A percentile compares a stretch with the other conserved stretches of the same genome.
Evolutionary conservation across 2,797 vertebrate genomes (phyloP).

Genomic region (Myotis planiceps): DNA sequence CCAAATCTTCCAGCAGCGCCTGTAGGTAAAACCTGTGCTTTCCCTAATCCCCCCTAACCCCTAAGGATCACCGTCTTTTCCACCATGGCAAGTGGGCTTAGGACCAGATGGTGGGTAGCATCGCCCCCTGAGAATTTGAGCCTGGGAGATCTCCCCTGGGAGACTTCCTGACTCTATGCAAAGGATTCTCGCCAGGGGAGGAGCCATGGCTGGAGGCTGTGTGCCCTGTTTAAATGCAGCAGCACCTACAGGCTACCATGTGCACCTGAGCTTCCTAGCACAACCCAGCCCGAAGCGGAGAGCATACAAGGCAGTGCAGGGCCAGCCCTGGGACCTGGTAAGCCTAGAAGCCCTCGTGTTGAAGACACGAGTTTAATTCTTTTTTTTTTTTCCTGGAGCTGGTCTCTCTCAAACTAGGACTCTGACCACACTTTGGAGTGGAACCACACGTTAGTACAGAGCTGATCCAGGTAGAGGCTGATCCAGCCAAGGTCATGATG

Average conservation of each 20-base stretch:
- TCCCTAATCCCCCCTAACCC: slow-evolving; percentile 31
- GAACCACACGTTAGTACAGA: neutral
- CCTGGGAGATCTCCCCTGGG: neutral
- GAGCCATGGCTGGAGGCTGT: neutral
- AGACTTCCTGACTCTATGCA: slow-evolving; percentile 48
- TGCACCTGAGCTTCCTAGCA: neutral
- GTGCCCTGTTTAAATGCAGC: neutral
- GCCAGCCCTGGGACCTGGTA: neutral
- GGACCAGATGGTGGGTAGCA: neutral
- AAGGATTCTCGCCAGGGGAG: neutral
- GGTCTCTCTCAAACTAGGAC: neutral
- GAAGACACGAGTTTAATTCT: neutral
- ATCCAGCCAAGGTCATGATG: neutral
- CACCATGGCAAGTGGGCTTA: neutral
- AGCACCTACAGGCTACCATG: no score
- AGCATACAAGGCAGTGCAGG: neutral
- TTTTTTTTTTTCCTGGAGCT: neutral
- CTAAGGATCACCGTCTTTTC: neutral
- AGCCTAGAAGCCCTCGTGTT: neutral
- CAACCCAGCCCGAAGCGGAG: neutral
- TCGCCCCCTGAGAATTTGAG: accelerated
- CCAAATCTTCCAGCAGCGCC: neutral
- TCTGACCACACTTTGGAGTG: neutral
- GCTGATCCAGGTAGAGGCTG: neutral
- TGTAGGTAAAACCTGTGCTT: slow-evolving; percentile 4